phyloP scores from a whole-genome alignment of 2,888 invertebrate species.

The Parascotia fuliginaria region DNA sequence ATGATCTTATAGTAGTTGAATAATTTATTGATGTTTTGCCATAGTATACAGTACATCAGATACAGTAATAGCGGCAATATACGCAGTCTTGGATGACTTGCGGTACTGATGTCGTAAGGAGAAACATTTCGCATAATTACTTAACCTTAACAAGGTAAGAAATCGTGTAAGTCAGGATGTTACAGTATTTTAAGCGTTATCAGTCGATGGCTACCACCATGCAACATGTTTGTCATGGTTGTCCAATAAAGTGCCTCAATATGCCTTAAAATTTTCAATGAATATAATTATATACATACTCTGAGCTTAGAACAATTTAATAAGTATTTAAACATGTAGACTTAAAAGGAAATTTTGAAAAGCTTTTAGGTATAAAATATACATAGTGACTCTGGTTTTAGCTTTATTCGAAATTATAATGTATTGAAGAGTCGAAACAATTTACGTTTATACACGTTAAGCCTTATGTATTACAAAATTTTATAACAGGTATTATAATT shows the following conservation, averaged over 20 bases:
- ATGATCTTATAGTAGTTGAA: conserved; percentile 57
- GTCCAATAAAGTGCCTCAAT: conserved; percentile 74
- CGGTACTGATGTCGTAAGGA: conserved; percentile 10
- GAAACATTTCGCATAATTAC: conserved; percentile 22
- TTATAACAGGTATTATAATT: conserved; percentile 25
- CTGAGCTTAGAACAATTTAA: conserved; percentile 25
- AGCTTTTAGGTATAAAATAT: conserved; percentile 32
- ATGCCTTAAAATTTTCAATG: conserved; percentile 65
- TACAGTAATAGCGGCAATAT: conserved; percentile 37
- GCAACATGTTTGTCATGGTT: conserved; percentile 49
- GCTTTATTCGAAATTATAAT: conserved; percentile 69
- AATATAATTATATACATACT: conserved; percentile 42
- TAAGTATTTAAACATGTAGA: conserved; percentile 49
- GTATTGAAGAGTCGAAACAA: conserved; percentile 30
- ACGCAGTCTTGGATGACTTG: conserved; percentile 11
- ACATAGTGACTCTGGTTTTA: conserved; percentile 67
- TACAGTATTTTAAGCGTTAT: conserved; percentile 35
- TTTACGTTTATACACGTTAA: conserved; percentile 23
- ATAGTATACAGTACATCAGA: conserved; percentile 58
- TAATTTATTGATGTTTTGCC: conserved; percentile 66
- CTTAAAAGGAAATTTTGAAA: conserved; percentile 37
- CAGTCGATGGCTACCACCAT: conserved; percentile 34
- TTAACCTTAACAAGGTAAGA: conserved; percentile 20
- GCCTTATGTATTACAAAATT: conserved; percentile 21
- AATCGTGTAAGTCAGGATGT: conserved; percentile 24